phyloP scores from a whole-genome alignment of 2,888 invertebrate species.

The Sinopyrophorus schimmeli region DNA sequence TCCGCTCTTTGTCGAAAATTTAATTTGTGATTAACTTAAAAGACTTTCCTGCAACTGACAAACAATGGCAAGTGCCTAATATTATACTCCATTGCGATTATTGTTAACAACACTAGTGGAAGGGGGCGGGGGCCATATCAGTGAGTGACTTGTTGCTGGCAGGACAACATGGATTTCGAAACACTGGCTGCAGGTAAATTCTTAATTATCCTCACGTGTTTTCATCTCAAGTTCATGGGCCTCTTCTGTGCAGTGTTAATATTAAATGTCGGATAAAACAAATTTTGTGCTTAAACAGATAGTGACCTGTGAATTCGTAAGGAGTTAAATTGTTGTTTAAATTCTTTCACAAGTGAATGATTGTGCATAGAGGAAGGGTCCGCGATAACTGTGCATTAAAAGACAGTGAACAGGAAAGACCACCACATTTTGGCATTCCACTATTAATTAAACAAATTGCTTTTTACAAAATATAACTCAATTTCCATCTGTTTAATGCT shows the following conservation, averaged over 20 bases:
- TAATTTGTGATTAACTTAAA: slow-evolving; percentile 7
- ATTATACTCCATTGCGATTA: slow-evolving; percentile 37
- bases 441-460: slow-evolving; percentile 2
- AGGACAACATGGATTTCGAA: slow-evolving; percentile 48
- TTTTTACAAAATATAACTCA: too few species aligned
- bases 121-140: slow-evolving; percentile 42
- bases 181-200: slow-evolving; percentile 54
- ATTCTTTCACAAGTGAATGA: slow-evolving; percentile 49
- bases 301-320: slow-evolving; percentile 37
- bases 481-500: too few species aligned
- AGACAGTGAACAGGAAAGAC: slow-evolving; percentile 22
- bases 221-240: slow-evolving; percentile 20
- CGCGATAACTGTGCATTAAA: slow-evolving; percentile 27
- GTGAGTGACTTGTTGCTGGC: slow-evolving; percentile 42
- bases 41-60: slow-evolving; percentile 29
- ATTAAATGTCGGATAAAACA: slow-evolving; percentile 17
- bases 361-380: slow-evolving; percentile 38
- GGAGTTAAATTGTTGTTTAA: slow-evolving; percentile 45
- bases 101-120: slow-evolving; percentile 33
- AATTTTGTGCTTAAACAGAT: slow-evolving; percentile 28
- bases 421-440: slow-evolving; percentile 13
- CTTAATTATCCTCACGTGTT: slow-evolving; percentile 32
- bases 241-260: slow-evolving; percentile 24
- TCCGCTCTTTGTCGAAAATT: slow-evolving; percentile 20
- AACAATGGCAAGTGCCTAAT: slow-evolving; percentile 39